Base-by-base conservation (phyloP, 2,113 vertebrate species). In the Halichoerus grypus region DNA sequence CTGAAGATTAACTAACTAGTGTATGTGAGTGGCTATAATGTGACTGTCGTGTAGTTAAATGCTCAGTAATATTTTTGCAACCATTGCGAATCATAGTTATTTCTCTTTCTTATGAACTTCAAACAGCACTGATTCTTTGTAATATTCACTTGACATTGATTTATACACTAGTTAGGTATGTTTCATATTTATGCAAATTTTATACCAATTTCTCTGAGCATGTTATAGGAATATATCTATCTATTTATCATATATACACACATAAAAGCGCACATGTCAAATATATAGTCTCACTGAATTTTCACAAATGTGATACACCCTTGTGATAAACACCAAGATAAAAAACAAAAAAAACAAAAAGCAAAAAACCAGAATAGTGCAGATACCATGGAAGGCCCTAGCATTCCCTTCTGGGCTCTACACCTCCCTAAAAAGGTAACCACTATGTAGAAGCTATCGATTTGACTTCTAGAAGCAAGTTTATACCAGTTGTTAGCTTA, bases 121-220 rank as follows among this genome's bases (percentile, higher is more conserved):
- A 84, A 84, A 91, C 53, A 94, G 26, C 22, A 92, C 14, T 80
- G 26, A 95, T 36, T 95, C 65, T 95, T 93, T 88, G 12, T 39
- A 53, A 55, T 22, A 51, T 14, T 95, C 14, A 82, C 4, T 77
- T 88, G n/a, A 31, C n/a, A 74, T 65, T 53, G 79, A 76, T 69
- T 91, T 86, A 15, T 77, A 57, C 80, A n/a, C 28, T 88, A 80
- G 71, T 63, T 93, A 36, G 7, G 9, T 88, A 80, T 76, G 49
- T 59, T 94, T 74, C 42, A 39, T 84, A 84, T 31, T 89, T 94
- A 36, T 57, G 13, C 72, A 67, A 53, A 80, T 88, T 95, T 74
- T 87, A 87, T 33, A 53, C n/a, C 7, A 67, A 53, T 51, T 93
- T 92, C 33, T 79, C 76, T 69, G 10, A 77, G 79, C 16, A 92